Percentiles rank a stretch among this genome's conserved stretches.
phyloP scores from a whole-genome alignment of 2,888 invertebrate genomes.

The Harpagoxenus sublaevis region DNA sequence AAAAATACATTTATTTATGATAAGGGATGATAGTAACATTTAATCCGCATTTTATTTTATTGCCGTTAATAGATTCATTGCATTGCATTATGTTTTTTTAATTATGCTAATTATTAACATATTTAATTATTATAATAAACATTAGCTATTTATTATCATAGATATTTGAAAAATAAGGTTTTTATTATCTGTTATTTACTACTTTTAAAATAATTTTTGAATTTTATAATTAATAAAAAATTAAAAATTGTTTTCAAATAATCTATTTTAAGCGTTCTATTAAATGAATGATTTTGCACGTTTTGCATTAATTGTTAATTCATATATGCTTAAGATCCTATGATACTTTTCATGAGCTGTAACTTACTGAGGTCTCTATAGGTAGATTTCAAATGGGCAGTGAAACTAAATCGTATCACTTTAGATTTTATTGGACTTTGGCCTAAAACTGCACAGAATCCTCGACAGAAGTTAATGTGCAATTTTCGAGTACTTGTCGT shows the following conservation, averaged over 20 bases:
- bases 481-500: background rate
- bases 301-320: background rate
- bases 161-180: background rate
- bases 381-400: constrained; percentile 60
- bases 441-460: constrained; percentile 20
- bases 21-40: background rate
- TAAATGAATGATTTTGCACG: background rate
- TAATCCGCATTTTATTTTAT: background rate
- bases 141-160: background rate
- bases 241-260: background rate
- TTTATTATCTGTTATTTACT: background rate
- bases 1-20: background rate
- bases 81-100: background rate
- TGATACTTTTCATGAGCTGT: background rate
- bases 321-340: background rate
- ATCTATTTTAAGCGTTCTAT: background rate
- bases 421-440: constrained; percentile 53
- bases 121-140: background rate
- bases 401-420: constrained; percentile 36
- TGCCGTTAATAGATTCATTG: background rate
- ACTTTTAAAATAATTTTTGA: background rate
- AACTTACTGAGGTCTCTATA: background rate
- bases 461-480: background rate
- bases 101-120: background rate
- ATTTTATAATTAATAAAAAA: background rate